Evolutionary conservation across 2,888 invertebrate genomes (phyloP), one percentile per base, ranked within the genome.

Genomic region (Ormyrus labotus): DNA sequence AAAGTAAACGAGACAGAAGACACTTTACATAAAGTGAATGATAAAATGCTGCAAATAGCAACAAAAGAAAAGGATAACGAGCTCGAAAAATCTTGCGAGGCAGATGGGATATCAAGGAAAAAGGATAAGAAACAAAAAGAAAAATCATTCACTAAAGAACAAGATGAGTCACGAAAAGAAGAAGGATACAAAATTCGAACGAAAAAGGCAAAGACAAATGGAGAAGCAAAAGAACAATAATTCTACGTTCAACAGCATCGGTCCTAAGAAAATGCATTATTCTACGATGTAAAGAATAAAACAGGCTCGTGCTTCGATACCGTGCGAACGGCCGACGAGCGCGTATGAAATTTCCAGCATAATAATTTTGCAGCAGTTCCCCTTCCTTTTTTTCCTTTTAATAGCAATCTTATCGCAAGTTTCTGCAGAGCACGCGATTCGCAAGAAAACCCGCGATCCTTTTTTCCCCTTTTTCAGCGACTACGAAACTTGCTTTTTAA

Each of bases 191-290:
- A 78, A 82, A 9, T 67, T 19, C 34, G 0, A 64, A 83, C 83
- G 63, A 83, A 80, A 50, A 67, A 77, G n/a, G 19, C 82, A 77
- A 34, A 79, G 76, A 81, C 47, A 81, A 83, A 77, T n/a, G 13
- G 58, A 10, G 55, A 81, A 61, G 45, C 57, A 13, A 53, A 68
- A 5, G 63, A 69, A 51, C 68, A 72, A n/a, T 72, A 58, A 77
- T 69, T 45, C 11, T 48, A 50, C 50, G 51, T 70, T 71, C 64
- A 63, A 2, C 11, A 64, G n/a, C 57, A 69, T 77, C 74, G 74
- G 73, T 78, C 64, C 53, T 63, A 64, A 63, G 19, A 57, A 80
- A 80, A 67, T 63, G 58, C 57, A 72, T 72, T 70, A 75, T 75
- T 55, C 70, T 34, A 55, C 19, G 60, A 80, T 80, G 34, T 34